Base-by-base conservation (phyloP, 2,113 vertebrate genomes). In the Setophaga kirtlandii region DNA sequence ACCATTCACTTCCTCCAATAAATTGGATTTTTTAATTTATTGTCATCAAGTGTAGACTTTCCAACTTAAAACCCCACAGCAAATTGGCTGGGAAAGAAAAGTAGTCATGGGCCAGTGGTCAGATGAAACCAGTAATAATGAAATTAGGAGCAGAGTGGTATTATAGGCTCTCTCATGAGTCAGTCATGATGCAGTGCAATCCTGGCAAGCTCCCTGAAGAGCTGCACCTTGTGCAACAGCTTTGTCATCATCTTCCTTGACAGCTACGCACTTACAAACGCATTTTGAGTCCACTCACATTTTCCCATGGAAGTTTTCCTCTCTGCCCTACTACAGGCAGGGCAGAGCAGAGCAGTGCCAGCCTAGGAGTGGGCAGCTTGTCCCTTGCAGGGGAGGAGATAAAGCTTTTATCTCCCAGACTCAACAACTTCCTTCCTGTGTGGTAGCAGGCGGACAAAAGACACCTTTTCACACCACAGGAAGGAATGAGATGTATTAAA, bases 231-330 rank as follows among this genome's bases (percentile, higher is more conserved):
- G 78, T 78, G 76, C 68, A 94, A 97, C 25, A 77, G 94, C 95
- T 95, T 89, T 92, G 93, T 96, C 96, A 96, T 95, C 96, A 94
- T 30, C 94, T 94, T 94, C 89, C 92, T 93, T 82, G 85, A 93
- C 81, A 81, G 85, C 94, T 11, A 82, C 6, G 11, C 73, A 75
- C 83, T 94, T 41, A 80, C 60, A 86, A 81, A 91, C 10, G 68
- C 15, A 84, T 85, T 60, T 64, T 2, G 7, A 95, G 62, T 86
- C 75, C 74, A 78, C 87, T 94, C 83, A 83, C 44, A 93, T 78
- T 86, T 90, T 83, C 94, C 93, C 60, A 49, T 25, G 52, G 62
- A 84, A 52, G 25, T 59, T 31, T 87, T 81, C 41, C 58, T 24
- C 76, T 50, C 68, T 37, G 2, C 49, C 69, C 76, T 68, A 12